These are phyloP conservation scores for Octomys mimax DNA, from an alignment of 2,797 vertebrate genomes.

Conservation along the genomic window DNA sequence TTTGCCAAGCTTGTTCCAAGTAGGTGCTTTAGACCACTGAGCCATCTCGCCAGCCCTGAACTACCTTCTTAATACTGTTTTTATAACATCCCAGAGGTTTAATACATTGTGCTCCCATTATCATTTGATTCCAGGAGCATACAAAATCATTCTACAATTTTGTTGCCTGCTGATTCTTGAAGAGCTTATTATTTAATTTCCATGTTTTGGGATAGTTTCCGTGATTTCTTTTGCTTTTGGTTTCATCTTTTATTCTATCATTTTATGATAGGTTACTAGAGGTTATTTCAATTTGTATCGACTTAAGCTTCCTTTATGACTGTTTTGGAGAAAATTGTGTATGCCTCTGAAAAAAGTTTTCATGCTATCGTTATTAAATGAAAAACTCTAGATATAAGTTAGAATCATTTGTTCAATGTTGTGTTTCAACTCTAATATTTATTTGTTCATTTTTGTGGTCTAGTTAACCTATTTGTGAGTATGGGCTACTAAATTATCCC, in stretches of 20 bases:
- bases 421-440: neutral
- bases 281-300: neutral
- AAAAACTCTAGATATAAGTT: neutral
- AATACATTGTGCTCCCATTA: neutral
- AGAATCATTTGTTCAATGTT: neutral
- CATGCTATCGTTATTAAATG: neutral
- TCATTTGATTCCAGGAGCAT: neutral
- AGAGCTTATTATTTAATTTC: neutral
- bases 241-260: neutral
- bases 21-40: no score
- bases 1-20: no score
- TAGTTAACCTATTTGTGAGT: neutral
- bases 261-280: neutral
- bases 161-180: neutral
- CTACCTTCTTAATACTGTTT: neutral
- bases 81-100: neutral
- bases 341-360: neutral
- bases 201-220: neutral
- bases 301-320: neutral
- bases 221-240: neutral
- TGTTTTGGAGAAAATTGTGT: neutral
- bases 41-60: no score
- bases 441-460: neutral
- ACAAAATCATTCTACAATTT: neutral
- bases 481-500: neutral